Evolutionary conservation across 1,140 invertebrate genomes (phyloP).

Genomic region (Musca vetustissima): DNA sequence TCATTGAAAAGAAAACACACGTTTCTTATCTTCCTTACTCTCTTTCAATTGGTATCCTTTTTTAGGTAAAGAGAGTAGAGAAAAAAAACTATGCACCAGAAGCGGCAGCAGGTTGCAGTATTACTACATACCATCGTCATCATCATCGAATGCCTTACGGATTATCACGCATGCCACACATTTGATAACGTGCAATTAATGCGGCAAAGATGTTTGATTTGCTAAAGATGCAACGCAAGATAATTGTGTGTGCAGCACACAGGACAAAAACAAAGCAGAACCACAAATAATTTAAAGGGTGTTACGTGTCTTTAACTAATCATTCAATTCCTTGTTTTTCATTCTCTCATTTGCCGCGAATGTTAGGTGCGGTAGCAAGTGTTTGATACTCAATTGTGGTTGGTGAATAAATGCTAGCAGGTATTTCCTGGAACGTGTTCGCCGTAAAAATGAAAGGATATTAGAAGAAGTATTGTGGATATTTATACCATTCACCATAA

Average conservation of each 20-base stretch:
- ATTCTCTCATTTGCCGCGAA: background rate
- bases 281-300: constrained; percentile 1
- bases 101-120: too few species aligned
- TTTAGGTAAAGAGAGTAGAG: too few species aligned
- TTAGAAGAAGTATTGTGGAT: too few species aligned
- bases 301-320: constrained; percentile 25
- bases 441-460: background rate
- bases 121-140: background rate
- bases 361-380: constrained; percentile 6
- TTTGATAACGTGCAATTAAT: constrained; percentile 22
- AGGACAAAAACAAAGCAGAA: background rate
- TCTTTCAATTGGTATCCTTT: too few species aligned
- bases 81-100: too few species aligned
- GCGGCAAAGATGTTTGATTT: constrained; percentile 24
- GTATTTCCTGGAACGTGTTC: constrained; percentile 18
- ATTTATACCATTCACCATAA: too few species aligned
- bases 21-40: constrained; percentile 3
- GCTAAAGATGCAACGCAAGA: constrained; percentile 2
- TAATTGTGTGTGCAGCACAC: background rate
- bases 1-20: constrained; percentile 3
- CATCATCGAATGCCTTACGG: background rate
- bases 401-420: background rate
- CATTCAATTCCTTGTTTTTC: constrained; percentile 17
- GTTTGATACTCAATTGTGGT: background rate
- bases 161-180: constrained; percentile 18